A percentile compares a stretch with the other conserved stretches of the same genome.
phyloP scores from a whole-genome alignment of 2,797 vertebrate genomes.

The Chlorospingus semifuscus region DNA sequence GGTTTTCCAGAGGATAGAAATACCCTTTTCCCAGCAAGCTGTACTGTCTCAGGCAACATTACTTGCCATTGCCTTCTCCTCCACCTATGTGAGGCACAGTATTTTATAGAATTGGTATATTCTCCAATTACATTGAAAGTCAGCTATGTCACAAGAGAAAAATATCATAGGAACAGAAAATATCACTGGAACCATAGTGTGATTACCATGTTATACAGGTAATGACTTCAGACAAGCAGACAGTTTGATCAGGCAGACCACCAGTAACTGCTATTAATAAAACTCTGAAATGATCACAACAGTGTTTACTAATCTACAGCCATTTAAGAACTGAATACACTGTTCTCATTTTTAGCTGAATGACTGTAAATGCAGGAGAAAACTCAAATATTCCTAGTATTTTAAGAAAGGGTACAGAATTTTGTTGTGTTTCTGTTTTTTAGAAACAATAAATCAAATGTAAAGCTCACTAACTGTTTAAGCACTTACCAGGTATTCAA shows the following conservation, averaged over 20 bases:
- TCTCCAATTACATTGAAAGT: background rate
- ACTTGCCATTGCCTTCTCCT: background rate
- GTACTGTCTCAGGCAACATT: background rate
- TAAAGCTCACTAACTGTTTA: background rate
- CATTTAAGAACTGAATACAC: background rate
- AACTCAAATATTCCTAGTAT: background rate
- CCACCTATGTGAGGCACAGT: background rate
- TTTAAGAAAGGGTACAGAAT: background rate
- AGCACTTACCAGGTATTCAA: constrained; percentile 93
- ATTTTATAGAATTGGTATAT: background rate
- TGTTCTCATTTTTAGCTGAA: background rate
- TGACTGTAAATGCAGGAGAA: background rate
- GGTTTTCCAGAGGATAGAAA: background rate
- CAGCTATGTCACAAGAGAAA: background rate
- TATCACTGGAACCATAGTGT: fast-evolving
- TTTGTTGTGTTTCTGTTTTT: background rate
- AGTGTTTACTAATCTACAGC: background rate
- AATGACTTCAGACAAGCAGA: background rate
- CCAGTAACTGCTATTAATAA: background rate
- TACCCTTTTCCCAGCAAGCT: background rate
- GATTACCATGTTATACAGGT: background rate
- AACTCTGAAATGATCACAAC: background rate
- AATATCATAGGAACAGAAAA: background rate
- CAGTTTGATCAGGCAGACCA: background rate
- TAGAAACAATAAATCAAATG: background rate